A percentile compares a stretch with the other conserved stretches of the same genome.
phyloP scores from a whole-genome alignment of 2,113 vertebrate genomes.

The Aegypius monachus region DNA sequence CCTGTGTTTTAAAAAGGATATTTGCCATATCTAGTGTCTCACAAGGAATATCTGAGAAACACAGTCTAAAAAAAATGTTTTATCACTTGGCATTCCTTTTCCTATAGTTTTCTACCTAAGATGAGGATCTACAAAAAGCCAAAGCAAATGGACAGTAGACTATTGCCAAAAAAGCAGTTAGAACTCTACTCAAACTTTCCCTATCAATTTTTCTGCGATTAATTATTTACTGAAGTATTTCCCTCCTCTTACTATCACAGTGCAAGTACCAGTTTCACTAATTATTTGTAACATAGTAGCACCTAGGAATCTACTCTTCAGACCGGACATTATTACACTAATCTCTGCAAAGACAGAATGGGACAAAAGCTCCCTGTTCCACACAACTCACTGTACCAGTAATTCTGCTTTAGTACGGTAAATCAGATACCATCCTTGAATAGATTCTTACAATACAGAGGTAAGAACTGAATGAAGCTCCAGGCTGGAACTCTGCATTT shows the following conservation, averaged over 20 bases:
- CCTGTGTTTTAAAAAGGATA: background rate
- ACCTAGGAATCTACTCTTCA: background rate
- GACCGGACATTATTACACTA: background rate
- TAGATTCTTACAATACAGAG: background rate
- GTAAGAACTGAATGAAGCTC: background rate
- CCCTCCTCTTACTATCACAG: background rate
- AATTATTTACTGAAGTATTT: background rate
- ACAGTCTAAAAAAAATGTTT: background rate
- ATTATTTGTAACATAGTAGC: background rate
- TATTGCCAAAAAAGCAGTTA: background rate
- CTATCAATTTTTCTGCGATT: background rate
- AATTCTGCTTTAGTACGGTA: background rate
- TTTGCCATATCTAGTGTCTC: background rate
- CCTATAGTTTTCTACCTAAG: background rate
- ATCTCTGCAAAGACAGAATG: background rate
- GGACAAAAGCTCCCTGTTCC: background rate
- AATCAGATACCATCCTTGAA: background rate
- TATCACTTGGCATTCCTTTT: background rate
- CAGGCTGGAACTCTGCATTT: background rate
- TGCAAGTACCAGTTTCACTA: background rate
- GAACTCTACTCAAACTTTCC: background rate
- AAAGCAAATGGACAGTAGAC: background rate
- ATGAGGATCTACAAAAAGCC: background rate
- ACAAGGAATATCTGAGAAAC: background rate
- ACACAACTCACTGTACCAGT: background rate